Evolutionary conservation across 2,797 vertebrate species (phyloP), one percentile per base, ranked within the genome.

Genomic region (Acestrorhynchus altus): DNA sequence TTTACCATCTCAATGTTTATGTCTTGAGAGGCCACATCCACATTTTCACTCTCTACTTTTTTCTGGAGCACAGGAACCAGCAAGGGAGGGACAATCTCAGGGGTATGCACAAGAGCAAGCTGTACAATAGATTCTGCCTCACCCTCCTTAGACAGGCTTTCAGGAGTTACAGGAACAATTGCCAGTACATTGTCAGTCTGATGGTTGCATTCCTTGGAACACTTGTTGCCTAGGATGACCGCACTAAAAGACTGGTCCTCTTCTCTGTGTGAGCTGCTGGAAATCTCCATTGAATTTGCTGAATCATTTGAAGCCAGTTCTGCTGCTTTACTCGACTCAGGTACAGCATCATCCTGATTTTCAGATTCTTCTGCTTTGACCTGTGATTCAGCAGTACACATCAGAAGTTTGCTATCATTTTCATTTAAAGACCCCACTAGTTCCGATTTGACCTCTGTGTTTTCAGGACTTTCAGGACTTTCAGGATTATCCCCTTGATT

Each of bases 401-500:
- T 80, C n/a, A 65, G 70, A 84, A 74, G 71, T 81, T 81, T 80
- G 80, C 66, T 79, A 56, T 90, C 81, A 70, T 73, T 81, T 65
- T 81, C 72, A 63, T 84, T 85, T 77, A 84, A 87, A 88, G 83
- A 67, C 13, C 61, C 31, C 54, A 46, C 68, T 65, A 59, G 83
- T 59, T 83, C 82, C 1, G 51, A 22, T 57, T 80, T 68, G 74
- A 51, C 78, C 18, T 72, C 56, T 80, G 77, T 84, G 47, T 87
- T 80, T 80, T 90, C 84, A 87, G 82, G 69, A 75, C 63, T 24
- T 76, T 76, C 57, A 67, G 80, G 56, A 47, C 71, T 74, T 83
- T 84, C 69, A 74, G 77, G 65, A 61, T 83, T 86, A 87, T 54
- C 78, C 82, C 82, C 81, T 65, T 49, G 16, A 40, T 76, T 47